These are phyloP conservation scores for Paragorgia papillata DNA, from an alignment of 92 coral and sea anemone species.

Conservation along the genomic window DNA sequence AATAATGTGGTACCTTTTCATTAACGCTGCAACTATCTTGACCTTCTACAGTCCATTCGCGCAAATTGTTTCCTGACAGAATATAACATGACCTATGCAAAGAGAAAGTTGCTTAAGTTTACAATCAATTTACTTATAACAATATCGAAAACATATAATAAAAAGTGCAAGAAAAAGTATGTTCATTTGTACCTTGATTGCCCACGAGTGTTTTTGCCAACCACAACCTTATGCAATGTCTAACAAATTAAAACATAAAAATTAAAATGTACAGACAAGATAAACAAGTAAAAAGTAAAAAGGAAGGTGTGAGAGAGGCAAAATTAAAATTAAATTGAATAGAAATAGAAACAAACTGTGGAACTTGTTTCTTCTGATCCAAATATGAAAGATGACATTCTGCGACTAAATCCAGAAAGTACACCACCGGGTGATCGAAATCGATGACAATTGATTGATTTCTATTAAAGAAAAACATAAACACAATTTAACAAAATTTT, in stretches of 20 bases:
- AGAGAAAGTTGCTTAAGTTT: neutral
- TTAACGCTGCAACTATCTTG: conserved; percentile 62
- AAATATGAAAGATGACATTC: conserved; percentile 84
- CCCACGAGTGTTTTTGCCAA: conserved; percentile 50
- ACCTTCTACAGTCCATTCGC: conserved; percentile 70
- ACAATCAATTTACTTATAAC: neutral
- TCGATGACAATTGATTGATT: conserved; percentile 68
- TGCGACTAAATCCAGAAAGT: conserved; percentile 75
- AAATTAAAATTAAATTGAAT: neutral
- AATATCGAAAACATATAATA: neutral
- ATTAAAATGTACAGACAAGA: conserved; percentile 1
- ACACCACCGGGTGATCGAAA: conserved; percentile 82
- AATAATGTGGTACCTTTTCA: conserved; percentile 96
- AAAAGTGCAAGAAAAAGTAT: neutral
- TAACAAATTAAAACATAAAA: conserved; percentile 5
- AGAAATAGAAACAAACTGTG: conserved; percentile 9
- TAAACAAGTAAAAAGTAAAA: conserved; percentile 10
- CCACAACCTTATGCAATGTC: conserved; percentile 69
- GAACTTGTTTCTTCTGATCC: conserved; percentile 59
- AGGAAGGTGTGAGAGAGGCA: neutral
- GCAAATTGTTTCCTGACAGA: conserved; percentile 76
- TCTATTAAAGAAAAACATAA: conserved; percentile 43
- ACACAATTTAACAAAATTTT: neutral
- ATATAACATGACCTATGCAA: conserved; percentile 69
- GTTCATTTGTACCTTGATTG: conserved; percentile 59